Conservation (phyloP, 2,113 vertebrate species). For the Larimichthys crocea region DNA sequence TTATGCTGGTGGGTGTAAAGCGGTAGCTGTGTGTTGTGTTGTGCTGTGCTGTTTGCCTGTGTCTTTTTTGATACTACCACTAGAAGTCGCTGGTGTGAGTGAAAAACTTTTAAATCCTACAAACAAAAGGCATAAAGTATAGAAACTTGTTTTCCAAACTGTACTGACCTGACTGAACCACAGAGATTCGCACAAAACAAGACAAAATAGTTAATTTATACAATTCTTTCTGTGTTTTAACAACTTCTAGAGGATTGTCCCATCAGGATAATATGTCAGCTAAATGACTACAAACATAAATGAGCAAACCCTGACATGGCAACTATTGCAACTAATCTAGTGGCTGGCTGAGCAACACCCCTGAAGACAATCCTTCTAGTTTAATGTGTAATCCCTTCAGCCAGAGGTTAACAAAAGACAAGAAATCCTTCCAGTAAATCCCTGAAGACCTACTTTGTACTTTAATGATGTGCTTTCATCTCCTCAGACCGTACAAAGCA, state of each 20-base stretch:
- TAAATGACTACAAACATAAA: conserved; percentile 22
- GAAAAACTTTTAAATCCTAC: conserved; percentile 7
- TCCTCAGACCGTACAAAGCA: conserved; percentile 77
- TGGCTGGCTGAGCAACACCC: conserved; percentile 31
- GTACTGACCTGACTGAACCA: too few species aligned
- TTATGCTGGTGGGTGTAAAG: not conserved
- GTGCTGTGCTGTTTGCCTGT: not conserved
- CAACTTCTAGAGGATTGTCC: not conserved
- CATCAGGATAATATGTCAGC: not conserved
- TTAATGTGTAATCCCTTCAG: conserved; percentile 70
- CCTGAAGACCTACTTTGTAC: conserved; percentile 78
- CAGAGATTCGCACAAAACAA: too few species aligned
- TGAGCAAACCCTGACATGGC: conserved; percentile 32
- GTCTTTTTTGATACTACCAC: not conserved
- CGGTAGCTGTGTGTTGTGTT: not conserved
- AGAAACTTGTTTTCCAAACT: conserved; percentile 1
- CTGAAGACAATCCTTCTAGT: conserved; percentile 29
- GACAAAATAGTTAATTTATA: too few species aligned
- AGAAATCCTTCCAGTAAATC: conserved; percentile 76
- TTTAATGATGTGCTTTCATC: conserved; percentile 82
- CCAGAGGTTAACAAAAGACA: conserved; percentile 73
- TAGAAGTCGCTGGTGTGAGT: conserved; percentile 20
- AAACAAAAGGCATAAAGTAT: not conserved
- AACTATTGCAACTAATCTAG: conserved; percentile 28
- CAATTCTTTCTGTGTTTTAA: not conserved